These are phyloP conservation scores for Vanacampus margaritifer DNA, from an alignment of 2,113 vertebrate genomes.

Conservation along the genomic window DNA sequence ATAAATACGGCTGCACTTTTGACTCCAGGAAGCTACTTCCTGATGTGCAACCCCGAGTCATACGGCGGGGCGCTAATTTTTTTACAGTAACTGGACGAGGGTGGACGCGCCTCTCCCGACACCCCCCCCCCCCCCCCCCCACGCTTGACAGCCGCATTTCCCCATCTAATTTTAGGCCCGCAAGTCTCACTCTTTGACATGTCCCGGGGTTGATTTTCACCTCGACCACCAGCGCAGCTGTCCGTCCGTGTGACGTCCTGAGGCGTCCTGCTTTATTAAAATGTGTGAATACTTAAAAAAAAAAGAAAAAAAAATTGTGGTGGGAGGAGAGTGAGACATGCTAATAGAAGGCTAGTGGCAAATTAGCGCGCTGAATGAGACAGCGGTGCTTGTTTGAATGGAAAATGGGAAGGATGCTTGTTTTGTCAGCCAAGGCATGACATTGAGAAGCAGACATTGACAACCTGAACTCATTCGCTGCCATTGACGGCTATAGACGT, in stretches of 20 bases:
- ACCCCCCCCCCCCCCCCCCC: conserved; percentile 56
- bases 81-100: conserved; percentile 71
- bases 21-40: conserved; percentile 77
- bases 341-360: conserved; percentile 37
- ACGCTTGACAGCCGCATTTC: conserved; percentile 63
- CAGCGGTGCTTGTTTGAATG: conserved; percentile 61
- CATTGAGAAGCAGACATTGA: too few relatives aligned
- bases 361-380: conserved; percentile 23
- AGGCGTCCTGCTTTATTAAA: conserved; percentile 71
- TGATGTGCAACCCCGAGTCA: conserved; percentile 67
- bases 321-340: conserved; percentile 34
- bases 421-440: conserved; percentile 9
- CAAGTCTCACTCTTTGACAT: conserved; percentile 75
- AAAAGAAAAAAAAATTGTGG: neutral
- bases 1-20: conserved; percentile 78
- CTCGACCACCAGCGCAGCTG: conserved; percentile 73
- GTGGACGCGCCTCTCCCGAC: conserved; percentile 66
- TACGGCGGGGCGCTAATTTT: conserved; percentile 62
- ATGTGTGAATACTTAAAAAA: conserved; percentile 62
- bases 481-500: too few relatives aligned
- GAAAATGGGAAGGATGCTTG: conserved; percentile 33
- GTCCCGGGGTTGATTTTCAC: conserved; percentile 76
- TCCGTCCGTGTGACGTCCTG: conserved; percentile 61
- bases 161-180: conserved; percentile 72
- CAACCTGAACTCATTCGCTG: too few relatives aligned